Evolutionary conservation across 2,113 vertebrate species (phyloP), one percentile per base, ranked within the genome.

Genomic region (Ceyx cyanopectus): DNA sequence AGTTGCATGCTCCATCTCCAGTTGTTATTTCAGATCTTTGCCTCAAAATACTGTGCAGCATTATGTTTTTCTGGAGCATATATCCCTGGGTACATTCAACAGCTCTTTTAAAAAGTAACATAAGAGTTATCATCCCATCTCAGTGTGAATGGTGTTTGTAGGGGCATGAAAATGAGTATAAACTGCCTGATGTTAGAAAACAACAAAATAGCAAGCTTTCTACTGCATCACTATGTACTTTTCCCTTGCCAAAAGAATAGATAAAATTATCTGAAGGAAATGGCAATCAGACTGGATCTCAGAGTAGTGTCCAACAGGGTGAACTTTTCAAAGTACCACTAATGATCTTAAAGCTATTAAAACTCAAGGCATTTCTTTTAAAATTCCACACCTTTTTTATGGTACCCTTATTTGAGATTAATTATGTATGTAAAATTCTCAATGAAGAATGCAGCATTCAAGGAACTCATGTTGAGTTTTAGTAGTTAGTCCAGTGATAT

Each of bases 401-500:
- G 74, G 69, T 85, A 81, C 81, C 54, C 84, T 93, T 95, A 87
- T 88, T 92, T 81, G 69, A 90, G 70, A 95, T 89, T 96, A 95
- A 97, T 95, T 91, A 69, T 61, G 72, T 85, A 88, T 92, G 79
- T 81, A 81, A 95, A 95, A 93, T 84, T 80, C 80, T 80, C 72
- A 76, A 32, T 65, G 82, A 89, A 87, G 81, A 93, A 94, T 87
- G 92, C 90, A 90, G 89, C 75, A 90, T 94, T 94, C 24, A 32
- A 94, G 90, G 91, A 91, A 92, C 69, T 69, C 81, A 80, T 51
- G 84, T 94, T 67, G 92, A 89, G 92, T 96, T 97, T 96, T 89
- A 85, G 85, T 90, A 70, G 92, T 92, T 96, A 95, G 97, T 96
- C 97, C 97, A 93, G 96, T 63, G 72, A 70, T 92, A 96, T 93